Evolutionary conservation across 2,113 vertebrate species (phyloP).

Genomic region (Aphyosemion australe): DNA sequence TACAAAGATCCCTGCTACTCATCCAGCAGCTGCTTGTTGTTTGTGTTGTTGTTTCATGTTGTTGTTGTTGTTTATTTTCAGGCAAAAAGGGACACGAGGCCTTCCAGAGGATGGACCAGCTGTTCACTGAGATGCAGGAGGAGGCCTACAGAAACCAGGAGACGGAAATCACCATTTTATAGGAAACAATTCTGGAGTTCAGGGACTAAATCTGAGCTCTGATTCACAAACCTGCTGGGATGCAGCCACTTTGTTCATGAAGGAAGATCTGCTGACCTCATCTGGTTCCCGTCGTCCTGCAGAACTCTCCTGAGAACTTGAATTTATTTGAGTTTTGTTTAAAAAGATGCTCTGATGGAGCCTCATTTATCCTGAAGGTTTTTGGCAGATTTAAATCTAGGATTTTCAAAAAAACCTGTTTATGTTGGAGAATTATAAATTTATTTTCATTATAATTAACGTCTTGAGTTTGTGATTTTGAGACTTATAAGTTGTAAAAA

Average conservation of each 20-base stretch:
- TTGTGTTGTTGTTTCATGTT: background rate
- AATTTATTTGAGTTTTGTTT: slow-evolving; percentile 3
- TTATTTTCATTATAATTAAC: background rate
- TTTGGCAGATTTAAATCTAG: background rate
- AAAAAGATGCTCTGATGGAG: background rate
- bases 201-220: background rate
- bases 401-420: slow-evolving; percentile 7
- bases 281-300: background rate
- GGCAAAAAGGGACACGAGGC: slow-evolving; percentile 77
- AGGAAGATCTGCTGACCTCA: no score
- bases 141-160: slow-evolving; percentile 77
- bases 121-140: slow-evolving; percentile 73
- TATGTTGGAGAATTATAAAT: slow-evolving; percentile 13
- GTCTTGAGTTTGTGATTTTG: background rate
- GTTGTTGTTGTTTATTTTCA: slow-evolving; percentile 13
- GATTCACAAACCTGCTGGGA: background rate
- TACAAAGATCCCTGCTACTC: slow-evolving; percentile 22
- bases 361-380: slow-evolving; percentile 15
- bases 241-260: background rate
- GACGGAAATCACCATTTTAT: slow-evolving; percentile 79
- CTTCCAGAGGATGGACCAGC: slow-evolving; percentile 79
- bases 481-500: background rate
- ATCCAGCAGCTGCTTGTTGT: background rate
- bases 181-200: slow-evolving; percentile 17
- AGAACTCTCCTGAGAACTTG: slow-evolving; percentile 3